Percentiles rank a stretch among this genome's conserved stretches.
phyloP scores from a whole-genome alignment of 2,113 vertebrate genomes.

The Nymphicus hollandicus region DNA sequence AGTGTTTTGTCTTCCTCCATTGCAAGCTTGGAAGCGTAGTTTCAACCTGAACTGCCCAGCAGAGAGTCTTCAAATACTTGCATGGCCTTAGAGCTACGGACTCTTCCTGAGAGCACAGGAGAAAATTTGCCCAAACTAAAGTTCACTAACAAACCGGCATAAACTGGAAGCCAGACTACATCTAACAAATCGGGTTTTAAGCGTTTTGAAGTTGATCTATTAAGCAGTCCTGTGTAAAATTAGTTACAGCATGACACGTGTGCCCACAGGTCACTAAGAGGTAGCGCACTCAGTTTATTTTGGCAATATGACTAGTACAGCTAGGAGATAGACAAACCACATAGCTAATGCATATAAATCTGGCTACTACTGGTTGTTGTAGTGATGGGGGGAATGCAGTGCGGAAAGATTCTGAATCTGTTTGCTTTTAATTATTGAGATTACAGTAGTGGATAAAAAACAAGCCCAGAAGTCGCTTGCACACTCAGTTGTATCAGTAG shows the following conservation, averaged over 20 bases:
- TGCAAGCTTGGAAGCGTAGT: neutral
- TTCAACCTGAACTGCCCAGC: neutral
- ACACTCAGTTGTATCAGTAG: neutral
- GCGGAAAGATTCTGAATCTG: neutral
- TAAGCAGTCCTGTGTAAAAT: neutral
- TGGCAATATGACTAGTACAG: neutral
- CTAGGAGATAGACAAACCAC: neutral
- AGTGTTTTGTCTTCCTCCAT: neutral
- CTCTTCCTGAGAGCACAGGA: neutral
- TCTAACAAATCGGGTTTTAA: neutral
- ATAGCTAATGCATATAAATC: neutral
- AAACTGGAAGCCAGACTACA: neutral
- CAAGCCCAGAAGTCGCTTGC: rapidly evolving
- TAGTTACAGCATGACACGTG: rapidly evolving
- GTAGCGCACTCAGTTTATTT: neutral
- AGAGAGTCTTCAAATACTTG: neutral
- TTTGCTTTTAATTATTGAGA: neutral
- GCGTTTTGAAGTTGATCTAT: neutral
- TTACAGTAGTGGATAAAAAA: neutral
- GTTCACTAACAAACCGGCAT: neutral
- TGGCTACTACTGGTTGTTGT: neutral
- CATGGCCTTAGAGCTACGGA: neutral
- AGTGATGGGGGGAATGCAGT: neutral
- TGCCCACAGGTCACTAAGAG: neutral
- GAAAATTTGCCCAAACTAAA: neutral